These are phyloP conservation scores for Mystacides longicornis DNA, from an alignment of 2,888 invertebrate species.

Conservation along the genomic window DNA sequence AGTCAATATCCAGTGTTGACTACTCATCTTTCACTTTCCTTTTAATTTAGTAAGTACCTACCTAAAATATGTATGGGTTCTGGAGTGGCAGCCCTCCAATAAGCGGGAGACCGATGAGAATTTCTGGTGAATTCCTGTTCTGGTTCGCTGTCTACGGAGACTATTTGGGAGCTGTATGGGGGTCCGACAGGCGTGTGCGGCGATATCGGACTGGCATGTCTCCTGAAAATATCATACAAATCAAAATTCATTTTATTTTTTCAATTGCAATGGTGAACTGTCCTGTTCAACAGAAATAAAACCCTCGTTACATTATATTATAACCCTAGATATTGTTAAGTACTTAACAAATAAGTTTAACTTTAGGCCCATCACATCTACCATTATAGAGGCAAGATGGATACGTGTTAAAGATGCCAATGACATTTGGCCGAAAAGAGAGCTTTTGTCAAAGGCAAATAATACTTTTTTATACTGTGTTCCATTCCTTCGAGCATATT, in stretches of 20 bases:
- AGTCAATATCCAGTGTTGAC: no score
- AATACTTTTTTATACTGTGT: background rate
- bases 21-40: no score
- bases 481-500: no score
- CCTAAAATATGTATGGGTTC: constrained; percentile 43
- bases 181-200: constrained; percentile 65
- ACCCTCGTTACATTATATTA: no score
- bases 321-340: no score
- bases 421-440: no score
- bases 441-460: background rate
- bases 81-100: constrained; percentile 27
- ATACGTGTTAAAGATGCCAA: no score
- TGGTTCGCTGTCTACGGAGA: constrained; percentile 43
- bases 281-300: no score
- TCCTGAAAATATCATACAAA: constrained; percentile 30
- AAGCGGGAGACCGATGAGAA: constrained; percentile 24
- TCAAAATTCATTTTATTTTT: background rate
- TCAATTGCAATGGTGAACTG: background rate
- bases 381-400: no score
- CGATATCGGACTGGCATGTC: constrained; percentile 47
- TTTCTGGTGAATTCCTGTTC: constrained; percentile 36
- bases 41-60: no score
- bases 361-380: no score
- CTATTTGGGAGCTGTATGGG: constrained; percentile 45
- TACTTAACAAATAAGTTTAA: no score